Evolutionary conservation across 2,888 invertebrate genomes (phyloP).

Genomic region (Toxonevra muliebris): DNA sequence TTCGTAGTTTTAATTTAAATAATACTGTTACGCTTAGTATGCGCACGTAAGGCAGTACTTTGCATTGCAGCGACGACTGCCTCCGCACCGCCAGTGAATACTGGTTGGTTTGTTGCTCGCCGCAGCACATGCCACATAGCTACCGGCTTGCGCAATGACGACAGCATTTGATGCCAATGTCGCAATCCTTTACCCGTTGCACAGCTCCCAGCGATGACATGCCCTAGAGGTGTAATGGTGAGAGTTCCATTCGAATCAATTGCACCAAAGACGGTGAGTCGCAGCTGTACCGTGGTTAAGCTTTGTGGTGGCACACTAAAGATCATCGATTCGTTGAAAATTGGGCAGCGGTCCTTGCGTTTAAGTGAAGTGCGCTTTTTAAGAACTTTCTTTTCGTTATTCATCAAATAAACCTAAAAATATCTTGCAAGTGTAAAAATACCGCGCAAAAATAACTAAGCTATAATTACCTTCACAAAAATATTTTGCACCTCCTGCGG

Average conservation of each 20-base stretch:
- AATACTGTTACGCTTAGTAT: constrained; percentile 54
- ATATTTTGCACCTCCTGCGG: constrained; percentile 70
- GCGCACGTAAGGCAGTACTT: constrained; percentile 49
- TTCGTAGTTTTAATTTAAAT: constrained; percentile 42
- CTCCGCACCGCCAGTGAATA: constrained; percentile 58
- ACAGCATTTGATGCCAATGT: constrained; percentile 87
- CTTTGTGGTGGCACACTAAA: constrained; percentile 81
- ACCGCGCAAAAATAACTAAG: neutral
- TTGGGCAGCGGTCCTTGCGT: constrained; percentile 77
- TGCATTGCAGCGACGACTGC: constrained; percentile 60
- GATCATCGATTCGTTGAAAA: constrained; percentile 86
- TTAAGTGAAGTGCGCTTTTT: constrained; percentile 84
- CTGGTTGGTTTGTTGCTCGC: constrained; percentile 57
- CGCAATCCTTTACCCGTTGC: constrained; percentile 76
- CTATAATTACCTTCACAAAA: constrained; percentile 74
- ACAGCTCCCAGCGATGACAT: constrained; percentile 80
- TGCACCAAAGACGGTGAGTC: constrained; percentile 71
- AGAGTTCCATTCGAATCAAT: constrained; percentile 47
- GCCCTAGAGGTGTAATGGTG: constrained; percentile 76
- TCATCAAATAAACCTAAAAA: constrained; percentile 77
- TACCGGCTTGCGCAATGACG: constrained; percentile 79
- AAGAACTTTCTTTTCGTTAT: constrained; percentile 81
- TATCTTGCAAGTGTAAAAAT: neutral
- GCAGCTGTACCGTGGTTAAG: constrained; percentile 76
- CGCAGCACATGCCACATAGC: constrained; percentile 86